These are phyloP conservation scores for Drosophila sproati DNA, from an alignment of 1,140 invertebrate species.

Conservation along the genomic window DNA sequence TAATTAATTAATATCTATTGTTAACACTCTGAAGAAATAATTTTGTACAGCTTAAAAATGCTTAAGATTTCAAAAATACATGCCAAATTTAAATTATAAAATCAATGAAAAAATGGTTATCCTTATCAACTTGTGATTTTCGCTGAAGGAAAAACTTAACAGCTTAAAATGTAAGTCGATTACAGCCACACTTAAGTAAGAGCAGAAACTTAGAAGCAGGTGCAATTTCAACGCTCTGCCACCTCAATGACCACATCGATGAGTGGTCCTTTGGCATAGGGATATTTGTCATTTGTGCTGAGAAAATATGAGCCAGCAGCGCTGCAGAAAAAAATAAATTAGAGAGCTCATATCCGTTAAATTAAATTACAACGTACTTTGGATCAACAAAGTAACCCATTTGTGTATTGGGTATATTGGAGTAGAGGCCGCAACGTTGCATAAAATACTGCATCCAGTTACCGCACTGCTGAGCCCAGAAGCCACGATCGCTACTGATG, in stretches of 20 bases:
- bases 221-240: slow-evolving; percentile 22
- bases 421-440: slow-evolving; percentile 60
- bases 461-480: slow-evolving; percentile 75
- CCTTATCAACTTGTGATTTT: too few species aligned
- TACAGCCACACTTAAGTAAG: too few species aligned
- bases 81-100: too few species aligned
- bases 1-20: background rate
- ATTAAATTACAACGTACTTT: slow-evolving; percentile 30
- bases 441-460: slow-evolving; percentile 67
- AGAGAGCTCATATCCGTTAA: too few species aligned
- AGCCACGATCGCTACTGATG: slow-evolving; percentile 75
- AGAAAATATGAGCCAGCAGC: slow-evolving; percentile 72
- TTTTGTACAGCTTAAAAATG: too few species aligned
- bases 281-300: slow-evolving; percentile 56
- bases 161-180: background rate
- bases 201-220: too few species aligned
- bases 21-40: too few species aligned
- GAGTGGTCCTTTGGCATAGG: slow-evolving; percentile 69
- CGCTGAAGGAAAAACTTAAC: background rate
- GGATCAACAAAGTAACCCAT: slow-evolving; percentile 76
- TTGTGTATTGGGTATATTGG: slow-evolving; percentile 49
- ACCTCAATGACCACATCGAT: slow-evolving; percentile 57
- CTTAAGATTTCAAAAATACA: too few species aligned
- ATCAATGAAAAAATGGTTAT: too few species aligned
- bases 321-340: slow-evolving; percentile 30